Evolutionary conservation across 2,113 vertebrate genomes (phyloP).

Genomic region (Aspiorhynchus laticeps): DNA sequence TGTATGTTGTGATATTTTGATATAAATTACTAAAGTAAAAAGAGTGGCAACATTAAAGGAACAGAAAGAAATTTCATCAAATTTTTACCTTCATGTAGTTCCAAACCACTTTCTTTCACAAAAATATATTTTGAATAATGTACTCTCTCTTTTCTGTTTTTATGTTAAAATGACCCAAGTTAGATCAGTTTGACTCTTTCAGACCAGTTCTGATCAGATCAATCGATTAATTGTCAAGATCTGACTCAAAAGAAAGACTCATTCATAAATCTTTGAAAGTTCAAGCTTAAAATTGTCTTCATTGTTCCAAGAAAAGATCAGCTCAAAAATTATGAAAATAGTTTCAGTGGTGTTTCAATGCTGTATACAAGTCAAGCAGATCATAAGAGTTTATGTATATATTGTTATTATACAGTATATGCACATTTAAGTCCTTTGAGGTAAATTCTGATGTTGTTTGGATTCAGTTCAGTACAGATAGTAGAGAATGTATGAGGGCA

Average conservation of each 20-base stretch:
- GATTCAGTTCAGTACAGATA: not conserved
- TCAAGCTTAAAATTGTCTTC: not conserved
- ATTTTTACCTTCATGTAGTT: not conserved
- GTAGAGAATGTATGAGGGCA: not conserved
- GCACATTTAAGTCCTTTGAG: not conserved
- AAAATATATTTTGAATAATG: not conserved
- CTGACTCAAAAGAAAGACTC: not conserved
- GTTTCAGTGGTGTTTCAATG: not conserved
- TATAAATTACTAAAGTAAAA: not conserved
- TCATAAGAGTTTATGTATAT: not conserved
- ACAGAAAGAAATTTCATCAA: not conserved
- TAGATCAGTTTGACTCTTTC: not conserved
- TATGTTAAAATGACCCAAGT: not conserved
- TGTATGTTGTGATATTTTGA: conserved; percentile 24
- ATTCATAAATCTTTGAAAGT: not conserved
- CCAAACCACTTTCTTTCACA: not conserved
- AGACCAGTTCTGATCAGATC: not conserved
- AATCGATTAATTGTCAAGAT: not conserved
- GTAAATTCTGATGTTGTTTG: not conserved
- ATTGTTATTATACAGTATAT: not conserved
- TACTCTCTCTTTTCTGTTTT: not conserved
- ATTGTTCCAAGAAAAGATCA: not conserved
- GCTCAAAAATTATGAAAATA: not conserved
- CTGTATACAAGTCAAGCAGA: not conserved
- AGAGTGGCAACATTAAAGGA: not conserved